Conservation (phyloP, 2,797 vertebrate species). For the Alectoris magna region DNA sequence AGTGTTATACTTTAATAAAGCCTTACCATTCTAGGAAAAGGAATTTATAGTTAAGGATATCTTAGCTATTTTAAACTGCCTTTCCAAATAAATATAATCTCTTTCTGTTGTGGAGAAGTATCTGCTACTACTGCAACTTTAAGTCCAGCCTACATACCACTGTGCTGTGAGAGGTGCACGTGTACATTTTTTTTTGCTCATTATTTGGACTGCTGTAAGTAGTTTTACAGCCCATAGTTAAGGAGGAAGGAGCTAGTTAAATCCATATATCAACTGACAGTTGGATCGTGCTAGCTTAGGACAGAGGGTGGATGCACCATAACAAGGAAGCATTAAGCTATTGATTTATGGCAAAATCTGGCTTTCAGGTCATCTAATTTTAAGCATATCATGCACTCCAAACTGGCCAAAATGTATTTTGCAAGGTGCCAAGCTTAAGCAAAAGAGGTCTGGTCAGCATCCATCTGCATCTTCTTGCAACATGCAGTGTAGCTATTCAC, state of each 20-base stretch:
- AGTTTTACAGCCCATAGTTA: not conserved
- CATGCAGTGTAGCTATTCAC: not conserved
- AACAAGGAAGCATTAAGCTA: not conserved
- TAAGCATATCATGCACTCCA: not conserved
- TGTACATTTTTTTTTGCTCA: not conserved
- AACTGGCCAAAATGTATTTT: constrained; percentile 15
- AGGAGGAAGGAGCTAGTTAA: not conserved
- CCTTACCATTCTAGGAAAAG: constrained; percentile 20
- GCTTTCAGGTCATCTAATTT: constrained; percentile 30
- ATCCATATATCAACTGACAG: not conserved
- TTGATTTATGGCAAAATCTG: not conserved
- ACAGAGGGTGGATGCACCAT: not conserved
- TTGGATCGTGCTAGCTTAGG: not conserved
- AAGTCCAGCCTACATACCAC: not conserved
- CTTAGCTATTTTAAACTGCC: constrained; percentile 4
- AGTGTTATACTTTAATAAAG: not conserved
- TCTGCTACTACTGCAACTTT: not conserved
- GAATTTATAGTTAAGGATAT: not conserved
- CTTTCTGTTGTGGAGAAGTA: not conserved
- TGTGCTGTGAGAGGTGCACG: not conserved
- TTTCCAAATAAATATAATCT: constrained; percentile 2
- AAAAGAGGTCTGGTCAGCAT: constrained; percentile 11
- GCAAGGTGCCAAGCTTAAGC: not conserved
- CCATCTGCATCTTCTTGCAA: not conserved
- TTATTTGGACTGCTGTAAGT: not conserved